These are phyloP conservation scores for Poicephalus meyeri DNA, from an alignment of 2,113 vertebrate species.

Conservation along the genomic window DNA sequence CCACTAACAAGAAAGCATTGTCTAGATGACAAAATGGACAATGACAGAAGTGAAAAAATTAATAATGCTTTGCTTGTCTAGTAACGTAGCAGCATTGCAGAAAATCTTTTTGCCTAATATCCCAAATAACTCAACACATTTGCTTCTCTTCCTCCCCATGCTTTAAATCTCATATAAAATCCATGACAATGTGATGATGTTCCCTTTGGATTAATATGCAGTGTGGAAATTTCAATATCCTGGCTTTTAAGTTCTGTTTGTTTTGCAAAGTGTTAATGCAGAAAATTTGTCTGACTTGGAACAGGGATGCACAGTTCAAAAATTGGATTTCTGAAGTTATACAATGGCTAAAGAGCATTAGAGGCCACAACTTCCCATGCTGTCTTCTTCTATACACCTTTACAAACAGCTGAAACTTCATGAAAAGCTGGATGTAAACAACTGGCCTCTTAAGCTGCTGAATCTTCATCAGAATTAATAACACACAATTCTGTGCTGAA, in stretches of 20 bases:
- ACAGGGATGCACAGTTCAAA: background rate
- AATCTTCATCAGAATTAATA: background rate
- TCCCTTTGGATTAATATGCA: background rate
- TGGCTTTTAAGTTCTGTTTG: background rate
- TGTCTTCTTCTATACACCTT: background rate
- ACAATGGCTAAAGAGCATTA: background rate
- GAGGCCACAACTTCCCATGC: background rate
- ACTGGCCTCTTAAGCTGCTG: background rate
- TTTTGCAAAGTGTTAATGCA: background rate
- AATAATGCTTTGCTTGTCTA: background rate
- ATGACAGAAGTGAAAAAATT: background rate
- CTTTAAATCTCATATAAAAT: background rate
- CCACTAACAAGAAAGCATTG: background rate
- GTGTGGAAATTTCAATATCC: background rate
- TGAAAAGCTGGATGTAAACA: background rate
- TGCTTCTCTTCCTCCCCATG: background rate
- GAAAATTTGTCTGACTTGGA: background rate
- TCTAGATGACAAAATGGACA: background rate
- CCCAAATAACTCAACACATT: background rate
- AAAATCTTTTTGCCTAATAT: background rate
- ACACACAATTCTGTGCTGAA: background rate
- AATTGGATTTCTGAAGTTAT: background rate
- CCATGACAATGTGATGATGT: background rate
- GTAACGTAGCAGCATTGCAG: background rate
- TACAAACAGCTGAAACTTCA: background rate